Conservation (phyloP, 2,888 invertebrate species). For the Asteroscopus sphinx region DNA sequence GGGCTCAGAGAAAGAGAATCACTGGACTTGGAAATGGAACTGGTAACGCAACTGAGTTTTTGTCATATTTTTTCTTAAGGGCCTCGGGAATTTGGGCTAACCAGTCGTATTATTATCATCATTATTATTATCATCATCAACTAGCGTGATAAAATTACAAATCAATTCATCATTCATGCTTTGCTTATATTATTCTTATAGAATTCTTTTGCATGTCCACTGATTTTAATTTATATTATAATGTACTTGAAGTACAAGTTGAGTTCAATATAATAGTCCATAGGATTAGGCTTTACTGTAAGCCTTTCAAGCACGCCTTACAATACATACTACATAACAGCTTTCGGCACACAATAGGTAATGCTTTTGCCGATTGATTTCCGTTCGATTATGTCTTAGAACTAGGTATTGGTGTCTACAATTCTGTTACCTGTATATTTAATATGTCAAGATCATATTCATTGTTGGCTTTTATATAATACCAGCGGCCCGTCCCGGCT, state of each 20-base stretch:
- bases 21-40: no score
- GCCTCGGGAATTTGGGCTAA: no score
- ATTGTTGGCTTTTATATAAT: neutral
- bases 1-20: no score
- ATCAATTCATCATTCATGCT: no score
- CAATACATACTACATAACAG: conserved; percentile 11
- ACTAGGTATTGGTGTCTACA: neutral
- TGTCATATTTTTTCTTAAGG: no score
- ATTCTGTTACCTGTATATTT: neutral
- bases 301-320: conserved; percentile 7
- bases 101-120: no score
- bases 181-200: no score
- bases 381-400: neutral
- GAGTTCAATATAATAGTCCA: conserved; percentile 15
- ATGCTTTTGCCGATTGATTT: neutral
- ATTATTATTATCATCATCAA: no score
- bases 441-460: neutral
- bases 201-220: no score
- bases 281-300: conserved; percentile 5
- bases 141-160: no score
- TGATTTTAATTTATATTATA: neutral
- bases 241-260: neutral
- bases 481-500: no score
- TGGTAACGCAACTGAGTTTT: no score
- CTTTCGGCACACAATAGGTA: conserved; percentile 5